Conservation (phyloP, 2,113 vertebrate species). For the Pandion haliaetus region DNA sequence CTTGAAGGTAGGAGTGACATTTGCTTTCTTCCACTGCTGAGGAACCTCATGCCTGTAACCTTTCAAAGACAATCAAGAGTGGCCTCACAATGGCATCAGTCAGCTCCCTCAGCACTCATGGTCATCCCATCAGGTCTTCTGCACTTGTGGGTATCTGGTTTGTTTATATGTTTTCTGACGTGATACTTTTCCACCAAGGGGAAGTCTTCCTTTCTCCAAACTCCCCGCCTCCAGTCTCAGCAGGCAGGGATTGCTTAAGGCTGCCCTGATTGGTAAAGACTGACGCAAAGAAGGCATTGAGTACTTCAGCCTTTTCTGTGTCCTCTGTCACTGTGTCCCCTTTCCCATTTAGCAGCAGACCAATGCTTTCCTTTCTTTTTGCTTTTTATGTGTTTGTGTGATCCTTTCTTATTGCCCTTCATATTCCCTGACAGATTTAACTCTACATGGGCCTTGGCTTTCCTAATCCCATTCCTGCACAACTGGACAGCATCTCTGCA, state of each 20-base stretch:
- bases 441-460: not conserved
- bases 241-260: not conserved
- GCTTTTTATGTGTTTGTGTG: not conserved
- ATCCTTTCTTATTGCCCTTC: not conserved
- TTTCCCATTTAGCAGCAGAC: not conserved
- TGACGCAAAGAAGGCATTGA: not conserved
- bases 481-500: not conserved
- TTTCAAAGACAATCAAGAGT: not conserved
- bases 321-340: not conserved
- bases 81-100: not conserved
- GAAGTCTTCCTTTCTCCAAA: not conserved
- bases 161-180: not conserved
- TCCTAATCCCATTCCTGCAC: not conserved
- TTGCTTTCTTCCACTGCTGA: not conserved
- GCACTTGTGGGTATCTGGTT: not conserved
- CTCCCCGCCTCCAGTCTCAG: not conserved
- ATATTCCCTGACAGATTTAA: not conserved
- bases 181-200: not conserved
- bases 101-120: not conserved
- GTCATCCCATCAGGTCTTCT: not conserved
- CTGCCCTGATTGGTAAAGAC: not conserved
- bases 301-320: not conserved
- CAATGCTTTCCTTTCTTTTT: not conserved
- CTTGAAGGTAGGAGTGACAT: not conserved
- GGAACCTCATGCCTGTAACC: not conserved